Base-by-base conservation (phyloP, 2,888 invertebrate species). In the Deroplatys truncata region DNA sequence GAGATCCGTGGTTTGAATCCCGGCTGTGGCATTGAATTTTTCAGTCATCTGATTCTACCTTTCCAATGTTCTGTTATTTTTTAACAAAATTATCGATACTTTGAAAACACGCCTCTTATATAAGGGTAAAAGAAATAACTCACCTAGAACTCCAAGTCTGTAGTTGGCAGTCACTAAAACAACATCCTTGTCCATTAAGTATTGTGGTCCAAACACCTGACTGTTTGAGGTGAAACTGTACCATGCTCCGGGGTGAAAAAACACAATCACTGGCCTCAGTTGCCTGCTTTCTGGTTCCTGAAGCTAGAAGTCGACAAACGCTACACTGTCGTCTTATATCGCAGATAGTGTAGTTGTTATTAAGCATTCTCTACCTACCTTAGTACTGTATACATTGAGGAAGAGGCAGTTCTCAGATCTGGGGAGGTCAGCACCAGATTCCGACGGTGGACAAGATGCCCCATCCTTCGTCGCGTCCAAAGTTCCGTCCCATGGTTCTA, bases 401-500 rank as follows among this genome's bases (percentile, higher is more conserved):
- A 2, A 28, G 10, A 84, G 35, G 25, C 84, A 84, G 29, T 84
- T 13, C 28, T 84, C 84, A 13, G 28, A n/a, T 25, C 35, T 84
- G 20, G 84, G 84, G 4, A 72, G 56, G 16, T 72, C 20, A 72
- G 56, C 20, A 7, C 56, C 56, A 5, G 56, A 20, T 72, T 72
- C 20, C 25, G 93, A 93, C 91, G 94, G 94, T 0, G 95, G 95
- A 90, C 96, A 95, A 84, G 94, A 94, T 0, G 95, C 95, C 0
- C 95, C 95, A 89, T 95, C 95, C 89, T 93, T 91, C 3, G 94
- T 94, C 2, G 95, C 96, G 92, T 96, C 94, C 85, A 95, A 94
- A 28, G 93, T 93, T 7, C 92, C 93, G 20, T 92, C 92, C 94
- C 95, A 96, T n/a, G 93, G 92, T 82, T 94, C 92, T 16, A 94